Base-by-base conservation (phyloP, 2,797 vertebrate genomes). In the Leucoraja ocellata region DNA sequence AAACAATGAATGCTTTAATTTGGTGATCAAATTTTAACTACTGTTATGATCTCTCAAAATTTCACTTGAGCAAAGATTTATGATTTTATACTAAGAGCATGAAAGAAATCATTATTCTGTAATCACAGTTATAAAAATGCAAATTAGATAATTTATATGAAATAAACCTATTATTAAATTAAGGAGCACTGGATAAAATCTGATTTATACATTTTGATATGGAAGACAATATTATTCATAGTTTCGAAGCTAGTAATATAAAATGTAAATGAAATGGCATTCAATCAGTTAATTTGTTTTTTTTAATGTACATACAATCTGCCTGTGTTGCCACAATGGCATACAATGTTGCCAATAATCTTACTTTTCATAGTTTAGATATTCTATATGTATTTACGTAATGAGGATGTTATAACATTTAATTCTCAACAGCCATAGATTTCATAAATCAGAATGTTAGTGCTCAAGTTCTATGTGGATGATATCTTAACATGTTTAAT, bases 161-260 rank as follows among this genome's bases (percentile, higher is more conserved):
- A 91, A 36, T 46, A 10, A 54, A 91, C 74, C 9, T 91, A 91
- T 91, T 74, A 46, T 36, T 54, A 91, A 91, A 91, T 91, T 91
- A 74, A 73, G 3, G 71, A 36, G 8, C 68, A 23, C 18, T 73
- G 16, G 46, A 91, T 74, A 91, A 73, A 91, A 74, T 74, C 32
- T 91, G 88, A 73, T 91, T 73, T 91, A 73, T 91, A 91, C 18
- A 0, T 39, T 91, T 65, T 68, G 65, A 91, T 91, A 73, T 73
- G 21, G 88, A 46, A 73, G 36, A 13, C 23, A 74, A 71, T 71
- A 71, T 73, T 91, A 91, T 74, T 91, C 68, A 91, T 91, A 8
- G 36, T 54, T 74, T 91, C 36, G 23, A 54, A 91, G 36, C 36
- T 46, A 23, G 1, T 73, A 28, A 74, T 91, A 74, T 91, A 91